Evolutionary conservation across 2,113 vertebrate species (phyloP), one percentile per base, ranked within the genome.

Genomic region (Bos indicus): DNA sequence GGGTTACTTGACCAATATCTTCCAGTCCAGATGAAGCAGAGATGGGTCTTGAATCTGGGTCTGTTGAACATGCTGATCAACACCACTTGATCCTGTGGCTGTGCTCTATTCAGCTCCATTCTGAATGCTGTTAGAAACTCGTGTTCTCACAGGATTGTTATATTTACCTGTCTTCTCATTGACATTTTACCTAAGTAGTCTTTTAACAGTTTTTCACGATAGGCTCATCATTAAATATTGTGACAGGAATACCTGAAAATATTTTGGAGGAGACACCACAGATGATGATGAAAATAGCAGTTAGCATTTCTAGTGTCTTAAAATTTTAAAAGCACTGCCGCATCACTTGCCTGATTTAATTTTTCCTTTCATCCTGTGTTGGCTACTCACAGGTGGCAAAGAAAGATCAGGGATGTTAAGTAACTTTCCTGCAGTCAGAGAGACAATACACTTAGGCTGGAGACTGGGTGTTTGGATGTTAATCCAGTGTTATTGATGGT

Each of bases 221-320:
- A 91, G 96, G 89, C 51, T 97, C 88, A 90, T 98, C 94, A 95
- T 98, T 98, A 97, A 98, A 92, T 98, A 97, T 87, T 94, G 33
- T 95, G 97, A 96, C 93, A 97, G 56, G 82, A 51, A 67, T 82
- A 96, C 67, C 88, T 86, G 88, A 96, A 94, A 95, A 91, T 93
- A 90, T 98, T 98, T 98, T 96, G 52, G 52, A 94, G 91, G 96
- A 92, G 86, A 95, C 94, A 64, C 0, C 96, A 83, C 95, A 94
- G 62, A 93, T 90, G 67, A 82, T 91, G 74, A 82, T 91, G 56
- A 88, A 94, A 86, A n/a, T 77, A 88, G n/a, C 81, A 78, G 12
- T 36, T 15, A n/a, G 43, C 25, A 25, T 89, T 62, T 91, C 40
- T n/a, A 19, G 77, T 74, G 33, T 82, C 96, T 71, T 46, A 3